Conservation (phyloP, 2,113 vertebrate species). For the Alexandromys fortis region DNA sequence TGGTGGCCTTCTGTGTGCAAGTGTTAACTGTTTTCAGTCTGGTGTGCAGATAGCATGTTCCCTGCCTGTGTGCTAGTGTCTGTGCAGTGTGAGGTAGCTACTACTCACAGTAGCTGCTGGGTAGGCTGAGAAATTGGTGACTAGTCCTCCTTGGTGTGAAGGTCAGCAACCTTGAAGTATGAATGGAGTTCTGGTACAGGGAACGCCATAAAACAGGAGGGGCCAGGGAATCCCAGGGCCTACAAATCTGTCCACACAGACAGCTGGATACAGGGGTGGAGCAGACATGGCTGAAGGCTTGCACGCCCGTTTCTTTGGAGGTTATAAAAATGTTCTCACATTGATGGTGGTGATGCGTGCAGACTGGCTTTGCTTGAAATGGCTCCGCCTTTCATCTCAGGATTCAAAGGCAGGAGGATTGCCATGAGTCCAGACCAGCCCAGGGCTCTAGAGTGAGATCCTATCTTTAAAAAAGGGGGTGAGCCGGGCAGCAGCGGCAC, state of each 20-base stretch:
- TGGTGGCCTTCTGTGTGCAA: background rate
- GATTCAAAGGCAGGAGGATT: background rate
- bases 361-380: background rate
- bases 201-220: background rate
- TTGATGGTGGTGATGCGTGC: background rate
- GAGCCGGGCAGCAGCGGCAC: background rate
- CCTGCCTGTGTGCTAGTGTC: background rate
- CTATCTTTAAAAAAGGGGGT: background rate
- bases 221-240: background rate
- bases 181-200: background rate
- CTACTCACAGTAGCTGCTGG: background rate
- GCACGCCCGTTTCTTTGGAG: background rate
- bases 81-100: background rate
- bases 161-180: background rate
- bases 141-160: background rate
- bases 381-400: background rate
- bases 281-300: too few relatives aligned
- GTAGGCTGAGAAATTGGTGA: background rate
- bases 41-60: background rate
- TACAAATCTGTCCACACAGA: too few relatives aligned
- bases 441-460: background rate
- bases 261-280: background rate
- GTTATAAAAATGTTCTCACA: background rate
- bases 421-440: background rate
- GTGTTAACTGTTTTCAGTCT: background rate